Base-by-base conservation (phyloP, 2,113 vertebrate species). In the Semnornis frantzii region DNA sequence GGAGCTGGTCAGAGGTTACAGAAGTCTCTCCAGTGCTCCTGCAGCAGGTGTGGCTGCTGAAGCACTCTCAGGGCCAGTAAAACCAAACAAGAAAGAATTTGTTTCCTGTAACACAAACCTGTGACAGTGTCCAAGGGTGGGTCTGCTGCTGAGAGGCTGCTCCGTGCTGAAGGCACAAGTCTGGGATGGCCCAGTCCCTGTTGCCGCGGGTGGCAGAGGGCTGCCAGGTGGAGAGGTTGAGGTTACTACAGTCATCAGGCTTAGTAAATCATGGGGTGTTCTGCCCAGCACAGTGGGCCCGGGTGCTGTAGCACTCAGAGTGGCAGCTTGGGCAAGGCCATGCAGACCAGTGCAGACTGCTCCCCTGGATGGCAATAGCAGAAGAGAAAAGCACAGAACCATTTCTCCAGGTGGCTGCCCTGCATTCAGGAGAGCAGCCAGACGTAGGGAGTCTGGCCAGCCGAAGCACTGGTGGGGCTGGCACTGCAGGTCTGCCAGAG, bases 241-340 rank as follows among this genome's bases (percentile, higher is more conserved):
- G 48, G 71, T 17, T 39, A 6, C 42, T 6, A 2, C 7, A 31
- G 6, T 42, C 12, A 4, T 10, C 12, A 4, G 60, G n/a, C 27
- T n/a, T 15, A 2, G 21, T 15, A 21, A 15, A 52, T 16, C 18
- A 3, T 1, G 2, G 6, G 55, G 24, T 10, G 80, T 37, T 4
- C 28, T 6, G 15, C 19, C 27, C 74, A 15, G 28, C 7, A 3
- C 8, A 7, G 58, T 1, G 62, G 27, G 4, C 54, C 31, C 24
- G 0, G 0, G 1, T 14, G 76, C 78, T 30, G 37, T 15, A 27
- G 60, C 33, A 23, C 20, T 2, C 25, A 33, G 27, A 8, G 34
- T 2, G 5, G 37, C 6, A 14, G 65, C 17, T 5, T 3, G 16
- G 10, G 10, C 0, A 10, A 72, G 68, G 18, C 33, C 4, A 10